Percentiles rank a stretch among this genome's conserved stretches.
phyloP scores from a whole-genome alignment of 2,797 vertebrate genomes.

The Sebastes paucispinis region DNA sequence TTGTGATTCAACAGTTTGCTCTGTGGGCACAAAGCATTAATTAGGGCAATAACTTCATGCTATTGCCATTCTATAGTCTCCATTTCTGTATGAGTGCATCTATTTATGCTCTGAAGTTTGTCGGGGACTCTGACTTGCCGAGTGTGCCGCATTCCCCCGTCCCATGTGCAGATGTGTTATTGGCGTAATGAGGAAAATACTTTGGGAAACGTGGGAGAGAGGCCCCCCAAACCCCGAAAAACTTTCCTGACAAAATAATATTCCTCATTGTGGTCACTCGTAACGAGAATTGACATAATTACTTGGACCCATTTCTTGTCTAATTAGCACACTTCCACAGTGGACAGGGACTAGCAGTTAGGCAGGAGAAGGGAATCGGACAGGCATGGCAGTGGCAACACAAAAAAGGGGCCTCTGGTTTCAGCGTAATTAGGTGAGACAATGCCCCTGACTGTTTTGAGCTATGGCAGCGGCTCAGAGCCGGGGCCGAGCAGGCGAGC shows the following conservation, averaged over 20 bases:
- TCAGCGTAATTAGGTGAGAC: constrained; percentile 94
- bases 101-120: constrained; percentile 69
- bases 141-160: constrained; percentile 78
- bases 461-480: constrained; percentile 87
- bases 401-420: constrained; percentile 88
- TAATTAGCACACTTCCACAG: constrained; percentile 96
- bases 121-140: constrained; percentile 61
- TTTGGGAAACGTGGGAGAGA: constrained; percentile 50
- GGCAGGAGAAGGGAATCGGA: constrained; percentile 89
- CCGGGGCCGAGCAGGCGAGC: constrained; percentile 83
- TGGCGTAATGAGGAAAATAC: constrained; percentile 65
- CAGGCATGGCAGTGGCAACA: constrained; percentile 90
- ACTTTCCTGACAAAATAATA: constrained; percentile 89
- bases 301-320: constrained; percentile 90
- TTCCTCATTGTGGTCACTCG: constrained; percentile 83
- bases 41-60: constrained; percentile 91
- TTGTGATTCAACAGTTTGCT: constrained; percentile 70
- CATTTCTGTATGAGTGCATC: constrained; percentile 75
- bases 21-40: constrained; percentile 84
- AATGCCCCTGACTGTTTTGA: constrained; percentile 93
- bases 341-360: constrained; percentile 85
- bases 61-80: constrained; percentile 85
- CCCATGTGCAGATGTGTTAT: constrained; percentile 83
- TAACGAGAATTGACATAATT: constrained; percentile 93
- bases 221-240: constrained; percentile 76